Percentiles rank a stretch among this genome's conserved stretches.
phyloP scores from a whole-genome alignment of 2,797 vertebrate genomes.

The Pangasius larnaudii region DNA sequence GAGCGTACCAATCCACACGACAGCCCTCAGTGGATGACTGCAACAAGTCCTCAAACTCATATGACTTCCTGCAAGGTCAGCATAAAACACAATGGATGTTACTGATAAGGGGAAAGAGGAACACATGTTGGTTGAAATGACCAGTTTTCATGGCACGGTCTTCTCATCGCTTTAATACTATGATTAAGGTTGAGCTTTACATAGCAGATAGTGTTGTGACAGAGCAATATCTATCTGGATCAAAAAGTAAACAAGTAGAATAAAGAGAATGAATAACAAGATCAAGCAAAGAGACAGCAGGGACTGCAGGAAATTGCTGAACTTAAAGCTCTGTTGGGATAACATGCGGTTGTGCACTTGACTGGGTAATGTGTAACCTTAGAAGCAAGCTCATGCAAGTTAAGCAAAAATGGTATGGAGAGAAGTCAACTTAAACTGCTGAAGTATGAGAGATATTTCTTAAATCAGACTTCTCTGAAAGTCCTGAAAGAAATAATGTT shows the following conservation, averaged over 20 bases:
- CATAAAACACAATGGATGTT: constrained; percentile 28
- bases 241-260: background rate
- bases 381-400: constrained; percentile 14
- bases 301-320: constrained; percentile 53
- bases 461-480: background rate
- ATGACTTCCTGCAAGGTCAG: constrained; percentile 85
- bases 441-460: constrained; percentile 8
- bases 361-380: constrained; percentile 34
- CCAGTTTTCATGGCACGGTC: background rate
- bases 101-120: constrained; percentile 4
- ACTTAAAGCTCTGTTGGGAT: constrained; percentile 32
- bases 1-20: constrained; percentile 90
- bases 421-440: constrained; percentile 11
- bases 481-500: background rate
- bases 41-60: constrained; percentile 95
- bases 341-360: constrained; percentile 31
- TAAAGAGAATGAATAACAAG: constrained; percentile 14
- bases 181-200: background rate
- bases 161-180: background rate
- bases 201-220: background rate
- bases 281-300: constrained; percentile 26
- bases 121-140: background rate
- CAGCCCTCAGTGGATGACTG: constrained; percentile 84
- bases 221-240: constrained; percentile 5
- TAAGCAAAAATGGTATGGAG: constrained; percentile 21